phyloP scores from a whole-genome alignment of 2,888 invertebrate genomes.

The Tipula helvola region DNA sequence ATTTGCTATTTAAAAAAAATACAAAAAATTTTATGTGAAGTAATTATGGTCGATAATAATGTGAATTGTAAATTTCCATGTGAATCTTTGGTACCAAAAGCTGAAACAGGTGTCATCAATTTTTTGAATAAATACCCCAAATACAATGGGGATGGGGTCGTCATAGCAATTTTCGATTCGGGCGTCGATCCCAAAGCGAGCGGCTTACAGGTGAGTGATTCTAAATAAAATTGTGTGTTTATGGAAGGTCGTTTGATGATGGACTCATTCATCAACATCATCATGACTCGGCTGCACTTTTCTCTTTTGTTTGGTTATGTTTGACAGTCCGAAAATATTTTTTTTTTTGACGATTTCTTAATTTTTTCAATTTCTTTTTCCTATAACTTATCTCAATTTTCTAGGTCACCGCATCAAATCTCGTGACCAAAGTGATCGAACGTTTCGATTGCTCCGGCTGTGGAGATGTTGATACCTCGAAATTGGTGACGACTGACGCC shows the following conservation, averaged over 20 bases:
- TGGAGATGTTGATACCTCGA: conserved; percentile 90
- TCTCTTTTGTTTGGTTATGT: not conserved
- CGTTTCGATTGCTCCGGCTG: conserved; percentile 92
- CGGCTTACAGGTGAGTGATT: conserved; percentile 71
- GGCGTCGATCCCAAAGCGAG: conserved; percentile 95
- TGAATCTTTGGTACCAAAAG: conserved; percentile 81
- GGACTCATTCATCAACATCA: not conserved
- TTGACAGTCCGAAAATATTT: not conserved
- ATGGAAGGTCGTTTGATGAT: not conserved
- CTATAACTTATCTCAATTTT: not conserved
- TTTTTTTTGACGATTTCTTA: not conserved
- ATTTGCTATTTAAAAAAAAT: not conserved
- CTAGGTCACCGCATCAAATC: conserved; percentile 48
- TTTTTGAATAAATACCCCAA: conserved; percentile 80
- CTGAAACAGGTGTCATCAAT: conserved; percentile 80
- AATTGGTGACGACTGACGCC: conserved; percentile 48
- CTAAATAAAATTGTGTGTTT: not conserved
- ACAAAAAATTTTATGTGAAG: not conserved
- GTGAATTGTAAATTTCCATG: conserved; percentile 58
- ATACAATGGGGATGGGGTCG: conserved; percentile 81
- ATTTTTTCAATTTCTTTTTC: not conserved
- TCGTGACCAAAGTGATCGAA: conserved; percentile 86
- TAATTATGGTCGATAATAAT: not conserved
- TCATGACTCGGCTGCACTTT: conserved; percentile 34
- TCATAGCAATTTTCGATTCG: conserved; percentile 94